phyloP scores from a whole-genome alignment of 2,888 invertebrate genomes.

The Dasypogon diadema region DNA sequence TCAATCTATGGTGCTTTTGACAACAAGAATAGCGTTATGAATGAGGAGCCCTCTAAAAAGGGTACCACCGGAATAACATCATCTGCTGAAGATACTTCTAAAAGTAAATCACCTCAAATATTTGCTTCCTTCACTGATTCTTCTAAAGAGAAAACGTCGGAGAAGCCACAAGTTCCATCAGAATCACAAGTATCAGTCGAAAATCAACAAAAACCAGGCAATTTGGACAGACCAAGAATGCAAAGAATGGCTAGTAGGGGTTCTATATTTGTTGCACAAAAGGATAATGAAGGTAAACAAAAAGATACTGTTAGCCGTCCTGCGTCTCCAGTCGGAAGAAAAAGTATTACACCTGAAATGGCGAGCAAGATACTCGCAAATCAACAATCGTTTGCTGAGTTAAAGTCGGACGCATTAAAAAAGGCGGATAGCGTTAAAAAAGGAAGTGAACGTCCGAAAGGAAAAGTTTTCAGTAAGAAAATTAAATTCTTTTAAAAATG shows the following conservation, averaged over 20 bases:
- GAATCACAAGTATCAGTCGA: not conserved
- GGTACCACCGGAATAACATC: no score
- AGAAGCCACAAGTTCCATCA: not conserved
- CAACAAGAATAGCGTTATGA: not conserved
- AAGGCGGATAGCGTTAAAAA: not conserved
- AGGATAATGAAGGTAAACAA: not conserved
- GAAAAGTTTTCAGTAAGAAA: conserved; percentile 8
- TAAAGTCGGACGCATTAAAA: not conserved
- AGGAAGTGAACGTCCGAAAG: conserved; percentile 2
- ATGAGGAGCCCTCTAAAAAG: conserved; percentile 30
- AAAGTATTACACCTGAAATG: not conserved
- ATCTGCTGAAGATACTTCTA: not conserved
- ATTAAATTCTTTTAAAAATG: not conserved
- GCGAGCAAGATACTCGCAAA: no score
- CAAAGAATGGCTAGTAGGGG: conserved; percentile 15
- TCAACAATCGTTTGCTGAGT: not conserved
- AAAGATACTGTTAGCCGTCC: not conserved
- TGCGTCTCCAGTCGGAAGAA: not conserved
- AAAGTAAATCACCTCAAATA: not conserved
- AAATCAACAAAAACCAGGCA: not conserved
- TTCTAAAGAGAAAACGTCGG: not conserved
- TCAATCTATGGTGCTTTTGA: conserved; percentile 54
- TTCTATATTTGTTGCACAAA: conserved; percentile 16
- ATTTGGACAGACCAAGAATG: not conserved
- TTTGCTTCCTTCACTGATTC: not conserved